These are phyloP conservation scores for Pocota personata DNA, from an alignment of 2,888 invertebrate species.

Conservation along the genomic window DNA sequence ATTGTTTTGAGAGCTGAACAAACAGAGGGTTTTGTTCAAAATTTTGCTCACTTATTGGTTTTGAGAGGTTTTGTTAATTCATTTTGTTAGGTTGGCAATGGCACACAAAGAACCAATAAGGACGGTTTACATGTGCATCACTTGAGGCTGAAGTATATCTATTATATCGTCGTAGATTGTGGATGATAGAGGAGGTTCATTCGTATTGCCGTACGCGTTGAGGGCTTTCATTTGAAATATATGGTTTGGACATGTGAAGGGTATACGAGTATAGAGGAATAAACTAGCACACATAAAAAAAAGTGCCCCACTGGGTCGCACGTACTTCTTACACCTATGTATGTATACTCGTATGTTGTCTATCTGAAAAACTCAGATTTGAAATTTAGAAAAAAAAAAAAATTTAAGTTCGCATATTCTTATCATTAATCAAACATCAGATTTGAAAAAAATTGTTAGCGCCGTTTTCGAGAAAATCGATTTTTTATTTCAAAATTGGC, in stretches of 20 bases:
- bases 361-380: no score
- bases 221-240: neutral
- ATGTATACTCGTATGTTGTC: no score
- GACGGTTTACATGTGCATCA: neutral
- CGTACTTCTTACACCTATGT: no score
- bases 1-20: slow-evolving; percentile 54
- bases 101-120: neutral
- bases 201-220: neutral
- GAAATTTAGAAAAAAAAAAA: no score
- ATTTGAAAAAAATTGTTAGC: no score
- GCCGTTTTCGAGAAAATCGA: no score
- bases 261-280: neutral
- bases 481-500: no score
- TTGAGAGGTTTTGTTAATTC: slow-evolving; percentile 29
- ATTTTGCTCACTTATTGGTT: slow-evolving; percentile 43
- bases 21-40: slow-evolving; percentile 34
- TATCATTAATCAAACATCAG: no score
- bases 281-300: neutral
- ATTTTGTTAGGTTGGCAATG: neutral
- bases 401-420: no score
- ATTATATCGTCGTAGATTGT: neutral
- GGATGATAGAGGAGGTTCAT: neutral
- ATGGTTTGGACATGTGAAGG: slow-evolving; percentile 4
- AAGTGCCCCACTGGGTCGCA: no score
- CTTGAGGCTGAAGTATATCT: slow-evolving; percentile 17